Conservation (phyloP, 2,888 invertebrate species). For the Eilema depressum region DNA sequence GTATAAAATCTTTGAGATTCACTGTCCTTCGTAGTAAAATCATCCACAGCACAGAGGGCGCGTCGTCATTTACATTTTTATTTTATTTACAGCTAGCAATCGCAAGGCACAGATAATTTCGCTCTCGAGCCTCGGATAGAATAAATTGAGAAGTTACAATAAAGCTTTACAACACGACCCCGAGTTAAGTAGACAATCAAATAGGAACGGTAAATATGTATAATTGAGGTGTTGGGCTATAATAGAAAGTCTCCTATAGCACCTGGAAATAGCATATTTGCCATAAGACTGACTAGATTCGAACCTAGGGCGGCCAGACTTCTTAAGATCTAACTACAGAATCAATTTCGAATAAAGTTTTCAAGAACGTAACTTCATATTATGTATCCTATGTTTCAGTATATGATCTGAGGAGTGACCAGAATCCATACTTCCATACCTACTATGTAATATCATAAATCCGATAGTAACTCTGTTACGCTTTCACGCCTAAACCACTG, state of each 20-base stretch:
- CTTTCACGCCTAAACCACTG: too few relatives aligned
- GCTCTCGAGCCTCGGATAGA: constrained; percentile 47
- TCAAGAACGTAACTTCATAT: too few relatives aligned
- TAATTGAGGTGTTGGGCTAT: constrained; percentile 15
- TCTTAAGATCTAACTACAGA: too few relatives aligned
- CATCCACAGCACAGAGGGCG: constrained; percentile 47
- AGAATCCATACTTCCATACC: too few relatives aligned
- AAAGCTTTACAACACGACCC: constrained; percentile 39
- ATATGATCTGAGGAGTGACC: too few relatives aligned
- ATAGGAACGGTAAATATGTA: constrained; percentile 45
- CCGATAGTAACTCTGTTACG: too few relatives aligned
- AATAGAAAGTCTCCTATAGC: not conserved
- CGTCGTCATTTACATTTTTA: constrained; percentile 63
- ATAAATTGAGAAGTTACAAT: constrained; percentile 54
- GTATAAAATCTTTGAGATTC: constrained; percentile 44
- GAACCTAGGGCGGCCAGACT: too few relatives aligned
- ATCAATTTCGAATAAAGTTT: too few relatives aligned
- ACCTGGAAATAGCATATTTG: not conserved
- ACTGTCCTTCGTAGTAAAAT: constrained; percentile 47
- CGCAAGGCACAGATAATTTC: constrained; percentile 52
- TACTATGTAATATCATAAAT: too few relatives aligned
- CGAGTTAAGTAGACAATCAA: constrained; percentile 45
- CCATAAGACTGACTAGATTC: not conserved
- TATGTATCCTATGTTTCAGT: too few relatives aligned
- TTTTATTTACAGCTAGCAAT: constrained; percentile 62